Evolutionary conservation across 2,888 invertebrate species (phyloP).

Genomic region (Prenolepis imparis): DNA sequence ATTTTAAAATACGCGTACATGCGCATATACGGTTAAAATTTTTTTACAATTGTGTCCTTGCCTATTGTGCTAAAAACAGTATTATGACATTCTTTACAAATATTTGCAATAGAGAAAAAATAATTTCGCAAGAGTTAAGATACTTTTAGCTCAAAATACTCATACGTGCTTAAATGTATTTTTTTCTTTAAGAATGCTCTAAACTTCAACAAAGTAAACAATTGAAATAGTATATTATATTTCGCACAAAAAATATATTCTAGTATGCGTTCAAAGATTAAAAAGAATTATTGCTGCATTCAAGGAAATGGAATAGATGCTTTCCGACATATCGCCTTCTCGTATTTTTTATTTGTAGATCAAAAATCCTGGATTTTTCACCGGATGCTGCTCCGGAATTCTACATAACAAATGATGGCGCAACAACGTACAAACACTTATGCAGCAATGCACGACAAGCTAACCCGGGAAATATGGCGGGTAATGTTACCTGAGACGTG

Average conservation of each 20-base stretch:
- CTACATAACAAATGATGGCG: conserved; percentile 25
- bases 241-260: not conserved
- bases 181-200: not conserved
- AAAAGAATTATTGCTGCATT: not conserved
- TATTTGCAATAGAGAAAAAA: not conserved
- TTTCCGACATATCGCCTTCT: not conserved
- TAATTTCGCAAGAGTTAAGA: too few species aligned
- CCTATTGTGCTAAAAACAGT: not conserved
- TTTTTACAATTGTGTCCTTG: not conserved
- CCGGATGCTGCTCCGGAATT: conserved; percentile 1
- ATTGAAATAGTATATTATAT: not conserved
- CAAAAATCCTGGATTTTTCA: conserved; percentile 19
- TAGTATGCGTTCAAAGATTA: not conserved
- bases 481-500: conserved; percentile 76
- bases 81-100: not conserved
- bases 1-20: not conserved
- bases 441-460: conserved; percentile 43
- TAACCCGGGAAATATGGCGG: conserved; percentile 51
- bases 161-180: not conserved
- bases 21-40: not conserved
- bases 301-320: not conserved
- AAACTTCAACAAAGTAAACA: not conserved
- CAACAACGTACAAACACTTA: conserved; percentile 42
- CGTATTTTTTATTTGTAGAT: conserved; percentile 5
- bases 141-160: not conserved